Conservation (phyloP, 2,797 vertebrate genomes). For the Onychomys leucogaster region DNA sequence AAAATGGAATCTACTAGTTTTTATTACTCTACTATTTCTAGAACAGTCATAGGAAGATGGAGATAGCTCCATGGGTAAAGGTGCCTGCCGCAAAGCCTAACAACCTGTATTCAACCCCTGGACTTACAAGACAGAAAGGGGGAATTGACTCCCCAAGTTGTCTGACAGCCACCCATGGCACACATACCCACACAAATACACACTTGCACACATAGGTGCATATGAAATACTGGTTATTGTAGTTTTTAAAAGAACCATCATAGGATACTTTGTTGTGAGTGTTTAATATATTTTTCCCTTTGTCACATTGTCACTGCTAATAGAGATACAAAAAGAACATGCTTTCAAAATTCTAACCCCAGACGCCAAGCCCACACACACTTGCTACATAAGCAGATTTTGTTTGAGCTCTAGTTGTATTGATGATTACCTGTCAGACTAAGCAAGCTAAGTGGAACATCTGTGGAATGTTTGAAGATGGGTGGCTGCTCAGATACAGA, state of each 20-base stretch:
- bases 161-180: not conserved
- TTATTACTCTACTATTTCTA: not conserved
- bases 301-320: not conserved
- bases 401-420: conserved; percentile 58
- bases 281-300: not conserved
- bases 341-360: conserved; percentile 23
- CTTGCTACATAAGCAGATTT: conserved; percentile 31
- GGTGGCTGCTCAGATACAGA: conserved; percentile 67
- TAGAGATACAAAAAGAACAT: not conserved
- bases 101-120: not conserved
- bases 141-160: not conserved
- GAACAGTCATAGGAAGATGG: not conserved
- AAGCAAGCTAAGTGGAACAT: conserved; percentile 61
- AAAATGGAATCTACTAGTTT: not conserved
- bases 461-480: conserved; percentile 78
- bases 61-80: not conserved
- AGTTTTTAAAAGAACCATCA: not conserved
- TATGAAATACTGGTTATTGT: not conserved
- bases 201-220: not conserved
- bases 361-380: conserved; percentile 13
- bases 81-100: not conserved
- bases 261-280: conserved; percentile 13
- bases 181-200: not conserved
- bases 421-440: conserved; percentile 66
- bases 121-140: not conserved